Evolutionary conservation across 2,113 vertebrate genomes (phyloP), one percentile per base, ranked within the genome.

Genomic region (Cyprinodon brontotheroides): DNA sequence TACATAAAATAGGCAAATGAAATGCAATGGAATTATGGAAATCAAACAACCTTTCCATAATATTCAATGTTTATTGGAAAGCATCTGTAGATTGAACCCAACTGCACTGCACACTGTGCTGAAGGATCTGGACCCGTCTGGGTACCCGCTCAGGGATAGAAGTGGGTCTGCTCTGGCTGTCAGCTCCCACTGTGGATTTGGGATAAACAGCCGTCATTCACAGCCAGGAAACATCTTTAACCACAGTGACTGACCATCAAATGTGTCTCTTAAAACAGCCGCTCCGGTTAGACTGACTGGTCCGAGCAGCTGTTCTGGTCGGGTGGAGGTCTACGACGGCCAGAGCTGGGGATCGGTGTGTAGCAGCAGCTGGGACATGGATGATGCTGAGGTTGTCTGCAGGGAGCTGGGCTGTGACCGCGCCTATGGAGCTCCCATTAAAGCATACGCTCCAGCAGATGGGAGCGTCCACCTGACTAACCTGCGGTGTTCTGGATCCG

Each of bases 321-420:
- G 47, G 5, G 47, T 48, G 3, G 47, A 48, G 47, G 47, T 48
- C 47, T 48, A 48, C 47, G 3, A 48, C 47, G 15, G 1, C 47
- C 47, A 48, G 47, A 15, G 12, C 22, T 68, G 65, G 65, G 65
- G 65, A 4, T 50, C 65, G 1, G 65, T 69, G 48, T 69, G 67
- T 22, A 47, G 59, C 59, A 11, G 40, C 29, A 11, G 17, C 67
- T 69, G 45, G 45, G 67, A 59, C 50, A 7, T 69, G 3, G 40
- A 20, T 17, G 67, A 59, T 22, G 50, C 67, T 22, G 10, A 2
- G 36, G 67, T 59, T 37, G 67, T 59, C 37, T 69, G 67, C 50
- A 69, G 48, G 14, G 29, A 69, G 67, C 17, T 69, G 67, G 37
- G 50, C 50, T 69, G 67, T 59, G 50, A 36, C 5, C 1, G 15